phyloP scores from a whole-genome alignment of 1,140 invertebrate species.

The Pantala flavescens region DNA sequence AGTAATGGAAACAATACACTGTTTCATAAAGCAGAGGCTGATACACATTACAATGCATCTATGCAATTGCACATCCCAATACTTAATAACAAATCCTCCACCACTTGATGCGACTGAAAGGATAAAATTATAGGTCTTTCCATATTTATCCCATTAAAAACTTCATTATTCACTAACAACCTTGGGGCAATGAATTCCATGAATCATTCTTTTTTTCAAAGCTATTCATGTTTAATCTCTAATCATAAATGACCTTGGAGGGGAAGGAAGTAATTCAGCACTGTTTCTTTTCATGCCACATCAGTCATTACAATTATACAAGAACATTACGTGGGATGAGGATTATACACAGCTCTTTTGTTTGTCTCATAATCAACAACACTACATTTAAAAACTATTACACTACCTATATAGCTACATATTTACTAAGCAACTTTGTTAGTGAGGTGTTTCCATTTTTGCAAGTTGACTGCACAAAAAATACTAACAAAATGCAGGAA shows the following conservation, averaged over 20 bases:
- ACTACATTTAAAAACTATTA: slow-evolving; percentile 9
- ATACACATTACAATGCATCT: slow-evolving; percentile 7
- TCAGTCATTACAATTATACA: slow-evolving; percentile 10
- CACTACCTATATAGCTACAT: background rate
- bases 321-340: slow-evolving; percentile 8
- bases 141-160: background rate
- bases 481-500: background rate
- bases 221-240: background rate
- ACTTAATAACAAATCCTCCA: slow-evolving; percentile 10
- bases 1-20: slow-evolving; percentile 10
- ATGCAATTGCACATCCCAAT: slow-evolving; percentile 1
- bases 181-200: background rate
- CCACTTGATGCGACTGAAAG: slow-evolving; percentile 4
- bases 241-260: slow-evolving; percentile 5
- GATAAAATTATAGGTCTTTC: background rate
- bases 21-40: slow-evolving; percentile 4
- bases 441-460: background rate
- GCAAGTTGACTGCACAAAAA: slow-evolving; percentile 1
- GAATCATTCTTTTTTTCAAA: background rate
- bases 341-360: slow-evolving; percentile 6
- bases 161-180: background rate
- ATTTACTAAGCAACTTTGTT: slow-evolving; percentile 3
- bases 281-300: background rate
- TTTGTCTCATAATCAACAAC: slow-evolving; percentile 10
- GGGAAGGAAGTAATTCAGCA: background rate